Conservation (phyloP, 2,888 invertebrate species). For the Pammene aurita region DNA sequence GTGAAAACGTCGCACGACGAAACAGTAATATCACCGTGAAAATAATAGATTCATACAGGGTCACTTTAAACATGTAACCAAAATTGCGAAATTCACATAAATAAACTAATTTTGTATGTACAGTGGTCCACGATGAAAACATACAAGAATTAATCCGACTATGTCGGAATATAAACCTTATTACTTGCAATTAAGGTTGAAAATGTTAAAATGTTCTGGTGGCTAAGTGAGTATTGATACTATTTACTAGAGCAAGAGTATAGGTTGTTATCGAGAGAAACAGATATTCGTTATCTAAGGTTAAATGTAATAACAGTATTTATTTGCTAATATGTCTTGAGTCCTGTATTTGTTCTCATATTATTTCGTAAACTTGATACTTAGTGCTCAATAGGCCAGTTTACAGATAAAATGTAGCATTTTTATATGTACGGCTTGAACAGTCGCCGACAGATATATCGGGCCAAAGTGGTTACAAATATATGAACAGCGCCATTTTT, state of each 20-base stretch:
- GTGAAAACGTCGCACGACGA: neutral
- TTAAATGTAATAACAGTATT: neutral
- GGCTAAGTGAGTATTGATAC: conserved; percentile 27
- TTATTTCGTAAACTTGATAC: too few relatives aligned
- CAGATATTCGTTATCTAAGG: neutral
- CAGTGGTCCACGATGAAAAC: neutral
- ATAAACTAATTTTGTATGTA: neutral
- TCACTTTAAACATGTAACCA: neutral
- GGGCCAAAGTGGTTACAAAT: too few relatives aligned
- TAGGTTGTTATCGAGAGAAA: conserved; percentile 2
- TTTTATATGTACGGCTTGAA: too few relatives aligned
- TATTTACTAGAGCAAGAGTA: neutral
- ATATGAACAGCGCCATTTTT: too few relatives aligned
- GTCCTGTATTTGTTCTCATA: neutral
- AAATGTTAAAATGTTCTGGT: conserved; percentile 26
- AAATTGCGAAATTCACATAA: neutral
- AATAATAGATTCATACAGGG: neutral
- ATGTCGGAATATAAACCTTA: neutral
- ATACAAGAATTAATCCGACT: too few relatives aligned
- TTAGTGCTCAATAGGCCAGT: too few relatives aligned
- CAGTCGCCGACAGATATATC: too few relatives aligned
- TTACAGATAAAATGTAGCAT: too few relatives aligned
- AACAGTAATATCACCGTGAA: neutral
- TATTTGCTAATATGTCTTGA: neutral
- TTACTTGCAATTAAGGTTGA: neutral